Conservation (phyloP, 2,888 invertebrate species). For the Lycocerus yunnanus region DNA sequence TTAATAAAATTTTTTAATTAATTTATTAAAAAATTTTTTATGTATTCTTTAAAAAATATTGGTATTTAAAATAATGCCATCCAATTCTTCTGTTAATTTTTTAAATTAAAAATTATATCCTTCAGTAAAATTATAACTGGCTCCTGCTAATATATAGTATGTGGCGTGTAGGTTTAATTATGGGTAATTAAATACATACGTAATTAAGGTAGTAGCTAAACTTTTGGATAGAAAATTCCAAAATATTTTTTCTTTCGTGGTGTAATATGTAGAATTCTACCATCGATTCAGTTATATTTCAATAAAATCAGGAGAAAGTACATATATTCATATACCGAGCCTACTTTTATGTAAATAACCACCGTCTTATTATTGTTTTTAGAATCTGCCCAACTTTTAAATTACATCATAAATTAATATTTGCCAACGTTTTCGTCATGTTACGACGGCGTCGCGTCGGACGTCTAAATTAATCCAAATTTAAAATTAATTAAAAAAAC, state of each 20-base stretch:
- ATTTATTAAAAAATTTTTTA: too few relatives aligned
- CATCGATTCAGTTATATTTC: not conserved
- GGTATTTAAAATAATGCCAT: too few relatives aligned
- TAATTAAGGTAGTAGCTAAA: not conserved
- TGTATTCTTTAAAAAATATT: too few relatives aligned
- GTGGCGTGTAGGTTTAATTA: not conserved
- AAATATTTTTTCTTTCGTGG: not conserved
- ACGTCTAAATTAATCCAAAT: not conserved
- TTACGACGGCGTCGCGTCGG: not conserved
- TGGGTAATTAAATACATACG: not conserved
- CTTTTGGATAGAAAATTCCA: not conserved
- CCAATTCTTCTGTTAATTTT: too few relatives aligned
- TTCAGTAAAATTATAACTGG: not conserved
- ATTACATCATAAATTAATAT: not conserved
- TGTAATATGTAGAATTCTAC: not conserved
- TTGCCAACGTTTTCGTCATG: not conserved
- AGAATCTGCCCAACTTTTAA: not conserved
- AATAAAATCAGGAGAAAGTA: not conserved
- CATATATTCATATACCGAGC: not conserved
- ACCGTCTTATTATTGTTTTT: not conserved
- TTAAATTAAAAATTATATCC: too few relatives aligned
- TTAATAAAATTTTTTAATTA: too few relatives aligned
- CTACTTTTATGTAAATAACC: not conserved
- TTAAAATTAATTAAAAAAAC: not conserved
- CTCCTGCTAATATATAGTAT: not conserved